Evolutionary conservation across 2,113 vertebrate species (phyloP), one percentile per base, ranked within the genome.

Genomic region (Peromyscus polionotus): DNA sequence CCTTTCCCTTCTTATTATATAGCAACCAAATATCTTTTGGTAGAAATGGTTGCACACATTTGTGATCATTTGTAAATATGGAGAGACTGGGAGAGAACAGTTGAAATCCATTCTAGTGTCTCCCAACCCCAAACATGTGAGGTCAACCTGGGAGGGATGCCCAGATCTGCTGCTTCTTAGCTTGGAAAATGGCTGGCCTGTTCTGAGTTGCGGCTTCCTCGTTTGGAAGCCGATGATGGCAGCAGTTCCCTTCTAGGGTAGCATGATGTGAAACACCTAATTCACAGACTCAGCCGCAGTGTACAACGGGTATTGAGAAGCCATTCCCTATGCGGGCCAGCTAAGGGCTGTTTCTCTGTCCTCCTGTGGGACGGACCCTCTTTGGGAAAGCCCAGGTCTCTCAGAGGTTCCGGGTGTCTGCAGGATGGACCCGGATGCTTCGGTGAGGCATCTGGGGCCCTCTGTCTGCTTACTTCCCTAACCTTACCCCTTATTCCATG

Each of bases 51-150:
- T 63, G 61, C 80, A 31, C 93, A 61, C 70, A 11, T 93, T 61
- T 96, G 68, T 90, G 28, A n/a, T 93, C 61, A 39, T 85, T 93
- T 95, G 84, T 57, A 61, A 85, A 48, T 91, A 36, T 36, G 84
- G 90, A 93, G 36, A 87, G 11, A 33, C 28, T 59, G 48, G 36
- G 48, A 92, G 79, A 57, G 61, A 77, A 51, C 26, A 28, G 51
- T 24, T 76, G 68, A 63, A 51, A 72, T 68, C 84, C 39, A 59
- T 90, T 14, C 0, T 31, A 39, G 51, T 3, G 4, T 80, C 65
- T 93, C n/a, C n/a, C 63, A 92, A 65, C 57, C 75, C 39, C 14
- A 65, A 22, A 45, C 33, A 11, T 70, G 42, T 54, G 57, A 51
- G 24, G 24, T 63, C 4, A 84, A 72, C 39, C 83, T 14, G 28